Evolutionary conservation across 37 sponge, comb jelly and placozoan genomes (phyloP).

Genomic region (Beroe ovata): DNA sequence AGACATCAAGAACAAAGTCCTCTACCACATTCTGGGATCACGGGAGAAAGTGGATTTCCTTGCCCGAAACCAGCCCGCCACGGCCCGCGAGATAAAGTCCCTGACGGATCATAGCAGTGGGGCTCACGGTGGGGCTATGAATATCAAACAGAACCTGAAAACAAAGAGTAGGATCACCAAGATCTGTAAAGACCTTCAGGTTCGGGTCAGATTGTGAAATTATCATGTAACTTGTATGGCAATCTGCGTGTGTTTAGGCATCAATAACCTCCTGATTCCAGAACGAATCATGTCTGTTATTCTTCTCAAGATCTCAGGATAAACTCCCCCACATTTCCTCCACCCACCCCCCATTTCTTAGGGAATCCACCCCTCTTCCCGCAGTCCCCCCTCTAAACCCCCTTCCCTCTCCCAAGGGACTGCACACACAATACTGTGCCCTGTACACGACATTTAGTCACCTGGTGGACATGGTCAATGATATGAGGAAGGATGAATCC

Average conservation of each 20-base stretch:
- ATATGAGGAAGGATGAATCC: conserved; percentile 9
- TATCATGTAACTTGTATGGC: too few relatives aligned
- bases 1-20: conserved; percentile 40
- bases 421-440: conserved; percentile 26
- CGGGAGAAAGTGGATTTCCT: conserved; percentile 15
- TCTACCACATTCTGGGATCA: conserved; percentile 15
- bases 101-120: neutral
- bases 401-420: too few relatives aligned
- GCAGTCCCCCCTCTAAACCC: too few relatives aligned
- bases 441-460: conserved; percentile 15
- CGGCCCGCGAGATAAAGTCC: conserved; percentile 3
- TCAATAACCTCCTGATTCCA: too few relatives aligned
- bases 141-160: conserved; percentile 39
- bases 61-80: neutral
- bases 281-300: too few relatives aligned
- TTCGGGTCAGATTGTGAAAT: too few relatives aligned
- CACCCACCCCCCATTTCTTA: too few relatives aligned
- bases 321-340: too few relatives aligned
- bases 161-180: conserved; percentile 13
- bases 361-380: too few relatives aligned
- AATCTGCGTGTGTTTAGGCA: too few relatives aligned
- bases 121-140: neutral
- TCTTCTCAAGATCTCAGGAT: too few relatives aligned
- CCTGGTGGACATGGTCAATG: conserved; percentile 41
- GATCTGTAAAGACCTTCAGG: neutral